Evolutionary conservation across 2,888 invertebrate species (phyloP).

Genomic region (Sminthurides aquaticus): DNA sequence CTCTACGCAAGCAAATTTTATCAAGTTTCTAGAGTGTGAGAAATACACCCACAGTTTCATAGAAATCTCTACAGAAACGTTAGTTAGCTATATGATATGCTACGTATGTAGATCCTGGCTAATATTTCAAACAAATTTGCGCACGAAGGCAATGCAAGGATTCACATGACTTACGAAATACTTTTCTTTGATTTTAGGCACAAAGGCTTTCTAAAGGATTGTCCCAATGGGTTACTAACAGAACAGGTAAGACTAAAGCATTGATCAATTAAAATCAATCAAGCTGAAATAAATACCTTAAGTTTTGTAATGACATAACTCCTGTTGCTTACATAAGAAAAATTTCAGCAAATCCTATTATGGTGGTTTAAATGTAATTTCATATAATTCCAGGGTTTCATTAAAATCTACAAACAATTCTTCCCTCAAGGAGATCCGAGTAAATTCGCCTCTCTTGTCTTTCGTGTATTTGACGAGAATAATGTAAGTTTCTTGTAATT

Average conservation of each 20-base stretch:
- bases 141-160: neutral
- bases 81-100: no score
- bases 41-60: neutral
- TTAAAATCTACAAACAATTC: constrained; percentile 98
- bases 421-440: constrained; percentile 99
- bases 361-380: no score
- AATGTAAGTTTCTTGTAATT: no score
- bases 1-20: neutral
- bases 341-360: no score
- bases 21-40: neutral
- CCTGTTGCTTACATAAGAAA: no score
- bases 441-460: constrained; percentile 95
- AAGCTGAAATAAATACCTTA: neutral
- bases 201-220: constrained; percentile 94
- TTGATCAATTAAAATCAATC: neutral
- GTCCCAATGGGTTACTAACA: constrained; percentile 88
- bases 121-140: no score
- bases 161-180: neutral
- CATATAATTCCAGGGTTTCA: constrained; percentile 72
- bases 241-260: constrained; percentile 65
- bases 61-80: no score
- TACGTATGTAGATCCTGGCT: no score
- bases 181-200: constrained; percentile 61
- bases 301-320: no score
- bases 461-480: constrained; percentile 97